phyloP scores from a whole-genome alignment of 35 echinoderm and acorn worm species.

The Ophioderma brevispina region DNA sequence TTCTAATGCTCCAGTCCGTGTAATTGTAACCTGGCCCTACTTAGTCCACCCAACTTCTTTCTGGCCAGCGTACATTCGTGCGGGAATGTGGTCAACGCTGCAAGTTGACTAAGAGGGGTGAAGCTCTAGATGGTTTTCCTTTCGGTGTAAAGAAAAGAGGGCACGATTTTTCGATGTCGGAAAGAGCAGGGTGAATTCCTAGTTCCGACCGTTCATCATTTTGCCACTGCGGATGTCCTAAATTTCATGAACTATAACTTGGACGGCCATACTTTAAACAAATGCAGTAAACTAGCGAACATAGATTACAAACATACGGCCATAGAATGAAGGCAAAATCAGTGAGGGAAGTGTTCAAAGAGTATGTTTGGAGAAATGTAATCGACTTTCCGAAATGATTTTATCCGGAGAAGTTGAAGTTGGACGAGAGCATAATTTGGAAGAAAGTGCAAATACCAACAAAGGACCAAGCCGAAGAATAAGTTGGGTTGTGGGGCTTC shows the following conservation, averaged over 20 bases:
- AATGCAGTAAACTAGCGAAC: background rate
- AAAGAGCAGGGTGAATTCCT: background rate
- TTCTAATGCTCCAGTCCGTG: too few relatives aligned
- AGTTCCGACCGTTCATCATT: background rate
- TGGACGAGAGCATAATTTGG: too few relatives aligned
- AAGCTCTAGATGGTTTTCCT: background rate
- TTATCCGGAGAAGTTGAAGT: background rate
- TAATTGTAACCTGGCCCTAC: too few relatives aligned
- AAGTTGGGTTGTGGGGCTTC: too few relatives aligned
- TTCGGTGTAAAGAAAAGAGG: background rate
- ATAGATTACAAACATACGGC: background rate
- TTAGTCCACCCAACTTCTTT: too few relatives aligned
- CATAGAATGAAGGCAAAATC: background rate
- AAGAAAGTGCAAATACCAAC: too few relatives aligned
- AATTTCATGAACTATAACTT: background rate
- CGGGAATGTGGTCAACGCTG: too few relatives aligned
- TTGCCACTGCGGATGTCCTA: background rate
- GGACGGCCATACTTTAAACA: background rate
- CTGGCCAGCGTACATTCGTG: too few relatives aligned
- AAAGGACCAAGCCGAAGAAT: too few relatives aligned
- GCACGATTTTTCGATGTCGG: background rate
- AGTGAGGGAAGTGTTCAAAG: background rate
- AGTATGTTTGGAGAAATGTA: background rate
- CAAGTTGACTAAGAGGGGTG: too few relatives aligned
- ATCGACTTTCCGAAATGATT: background rate